phyloP scores from a whole-genome alignment of 1,140 invertebrate genomes.

The Cecropterus lyciades region DNA sequence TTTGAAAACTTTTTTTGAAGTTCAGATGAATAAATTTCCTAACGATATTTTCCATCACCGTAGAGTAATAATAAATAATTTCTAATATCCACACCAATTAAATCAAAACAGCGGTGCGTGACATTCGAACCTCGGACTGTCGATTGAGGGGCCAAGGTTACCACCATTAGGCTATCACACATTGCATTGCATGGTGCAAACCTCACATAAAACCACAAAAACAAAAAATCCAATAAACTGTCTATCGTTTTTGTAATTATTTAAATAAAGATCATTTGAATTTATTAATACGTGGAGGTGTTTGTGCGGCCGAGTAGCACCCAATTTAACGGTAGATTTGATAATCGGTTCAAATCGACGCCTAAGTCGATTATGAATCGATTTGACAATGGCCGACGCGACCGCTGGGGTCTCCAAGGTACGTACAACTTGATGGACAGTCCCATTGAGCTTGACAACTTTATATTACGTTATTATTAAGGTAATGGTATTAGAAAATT shows the following conservation, averaged over 20 bases:
- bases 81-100: no score
- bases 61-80: no score
- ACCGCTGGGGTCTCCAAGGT: neutral
- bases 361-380: slow-evolving; percentile 48
- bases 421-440: slow-evolving; percentile 1
- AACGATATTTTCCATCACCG: no score
- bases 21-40: no score
- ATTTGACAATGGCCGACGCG: slow-evolving; percentile 36
- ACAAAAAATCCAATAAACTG: neutral
- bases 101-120: no score
- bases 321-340: slow-evolving; percentile 55
- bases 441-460: neutral
- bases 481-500: no score
- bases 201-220: neutral
- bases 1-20: no score
- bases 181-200: neutral
- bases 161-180: no score
- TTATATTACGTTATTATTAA: neutral
- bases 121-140: no score
- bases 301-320: slow-evolving; percentile 15
- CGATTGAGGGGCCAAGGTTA: no score
- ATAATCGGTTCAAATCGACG: slow-evolving; percentile 47
- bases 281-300: slow-evolving; percentile 13
- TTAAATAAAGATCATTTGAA: slow-evolving; percentile 20
- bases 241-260: slow-evolving; percentile 13